Conservation (phyloP, 2,888 invertebrate species). For the Ectemnius lituratus region DNA sequence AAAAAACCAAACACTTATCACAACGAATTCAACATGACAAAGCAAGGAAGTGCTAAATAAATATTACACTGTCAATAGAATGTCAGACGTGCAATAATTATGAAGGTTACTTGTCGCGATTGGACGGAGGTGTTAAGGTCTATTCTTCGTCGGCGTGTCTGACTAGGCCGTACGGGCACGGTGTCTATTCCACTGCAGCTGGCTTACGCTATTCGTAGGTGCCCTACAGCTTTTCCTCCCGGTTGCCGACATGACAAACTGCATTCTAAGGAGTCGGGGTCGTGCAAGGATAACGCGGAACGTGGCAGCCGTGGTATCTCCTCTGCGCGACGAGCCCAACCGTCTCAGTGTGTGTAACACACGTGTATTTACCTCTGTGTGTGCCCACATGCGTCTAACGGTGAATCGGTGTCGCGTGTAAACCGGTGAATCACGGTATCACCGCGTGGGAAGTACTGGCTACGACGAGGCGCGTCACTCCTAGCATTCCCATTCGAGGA, state of each 20-base stretch:
- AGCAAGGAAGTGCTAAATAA: too few species aligned
- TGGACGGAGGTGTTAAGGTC: too few species aligned
- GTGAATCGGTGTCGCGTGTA: conserved; percentile 64
- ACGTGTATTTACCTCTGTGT: conserved; percentile 42
- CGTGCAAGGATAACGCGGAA: conserved; percentile 29
- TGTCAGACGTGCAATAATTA: too few species aligned
- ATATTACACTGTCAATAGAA: too few species aligned
- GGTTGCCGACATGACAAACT: conserved; percentile 43
- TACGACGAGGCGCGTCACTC: conserved; percentile 11
- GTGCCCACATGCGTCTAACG: conserved; percentile 64
- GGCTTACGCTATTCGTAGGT: too few species aligned
- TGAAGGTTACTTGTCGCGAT: too few species aligned
- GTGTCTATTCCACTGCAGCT: too few species aligned
- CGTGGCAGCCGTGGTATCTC: conserved; percentile 15
- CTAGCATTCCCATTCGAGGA: conserved; percentile 45
- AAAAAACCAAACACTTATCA: too few species aligned
- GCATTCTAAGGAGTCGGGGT: conserved; percentile 62
- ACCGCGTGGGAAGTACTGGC: conserved; percentile 57
- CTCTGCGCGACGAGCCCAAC: conserved; percentile 18
- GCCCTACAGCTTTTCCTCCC: conserved; percentile 6
- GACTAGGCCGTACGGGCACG: too few species aligned
- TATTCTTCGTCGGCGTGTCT: too few species aligned
- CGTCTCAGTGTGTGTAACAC: conserved; percentile 20
- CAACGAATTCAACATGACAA: too few species aligned
- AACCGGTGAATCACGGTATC: conserved; percentile 68